A percentile compares a stretch with the other conserved stretches of the same genome.
These are phyloP conservation scores for Dipodomys spectabilis DNA, from an alignment of 2,113 vertebrate species.

Conservation along the genomic window DNA sequence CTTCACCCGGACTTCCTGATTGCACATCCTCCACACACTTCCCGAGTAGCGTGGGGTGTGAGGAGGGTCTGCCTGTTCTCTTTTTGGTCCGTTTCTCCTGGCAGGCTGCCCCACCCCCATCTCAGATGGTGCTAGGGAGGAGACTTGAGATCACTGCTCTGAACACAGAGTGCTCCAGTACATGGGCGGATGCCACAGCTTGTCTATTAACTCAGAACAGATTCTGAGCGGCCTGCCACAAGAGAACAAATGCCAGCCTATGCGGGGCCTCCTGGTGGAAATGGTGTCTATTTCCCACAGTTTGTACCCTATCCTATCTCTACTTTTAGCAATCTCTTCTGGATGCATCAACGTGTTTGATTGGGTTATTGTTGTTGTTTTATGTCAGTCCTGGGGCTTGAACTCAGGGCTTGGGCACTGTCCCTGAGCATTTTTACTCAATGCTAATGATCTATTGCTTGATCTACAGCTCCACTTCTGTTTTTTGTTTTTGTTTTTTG, in stretches of 20 bases:
- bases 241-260: conserved; percentile 39
- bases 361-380: too few species aligned
- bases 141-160: not conserved
- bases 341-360: too few species aligned
- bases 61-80: not conserved
- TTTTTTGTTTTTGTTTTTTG: too few species aligned
- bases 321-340: not conserved
- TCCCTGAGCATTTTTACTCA: too few species aligned
- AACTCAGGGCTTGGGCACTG: too few species aligned
- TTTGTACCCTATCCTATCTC: not conserved
- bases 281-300: conserved; percentile 29
- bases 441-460: too few species aligned
- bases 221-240: not conserved
- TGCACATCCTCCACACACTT: too few species aligned
- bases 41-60: rapidly evolving
- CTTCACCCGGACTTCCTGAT: not conserved
- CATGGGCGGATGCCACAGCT: not conserved
- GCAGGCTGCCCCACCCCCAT: not conserved
- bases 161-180: not conserved
- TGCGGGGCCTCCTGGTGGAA: conserved; percentile 34
- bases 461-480: too few species aligned
- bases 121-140: conserved; percentile 11
- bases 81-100: not conserved
- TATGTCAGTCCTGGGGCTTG: too few species aligned
- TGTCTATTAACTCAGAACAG: not conserved